Percentiles rank a stretch among this genome's conserved stretches.
phyloP scores from a whole-genome alignment of 2,888 invertebrate species.

The Drosophila nr. perissopoda region DNA sequence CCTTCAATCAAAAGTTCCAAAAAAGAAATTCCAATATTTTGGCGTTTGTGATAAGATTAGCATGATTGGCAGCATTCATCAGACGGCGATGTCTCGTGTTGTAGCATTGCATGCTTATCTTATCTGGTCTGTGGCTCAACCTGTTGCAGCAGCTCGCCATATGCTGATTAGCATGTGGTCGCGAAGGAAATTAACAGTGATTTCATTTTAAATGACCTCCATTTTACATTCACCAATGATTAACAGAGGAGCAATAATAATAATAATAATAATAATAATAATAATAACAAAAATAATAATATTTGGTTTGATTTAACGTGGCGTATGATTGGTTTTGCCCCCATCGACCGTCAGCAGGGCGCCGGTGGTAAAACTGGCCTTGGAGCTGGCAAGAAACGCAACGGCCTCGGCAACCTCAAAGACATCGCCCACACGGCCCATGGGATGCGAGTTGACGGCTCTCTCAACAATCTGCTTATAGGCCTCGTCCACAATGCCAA shows the following conservation, averaged over 20 bases:
- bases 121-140: constrained; percentile 1
- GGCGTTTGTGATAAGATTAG: constrained; percentile 15
- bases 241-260: not conserved
- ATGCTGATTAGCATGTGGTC: constrained; percentile 51
- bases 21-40: constrained; percentile 4
- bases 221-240: not conserved
- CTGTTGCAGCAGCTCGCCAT: constrained; percentile 26
- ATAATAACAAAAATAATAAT: not conserved
- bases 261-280: not conserved
- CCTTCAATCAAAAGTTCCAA: not conserved
- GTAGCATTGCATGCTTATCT: not conserved
- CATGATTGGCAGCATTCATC: not conserved
- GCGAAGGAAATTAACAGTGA: not conserved
- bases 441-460: constrained; percentile 93
- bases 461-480: constrained; percentile 92
- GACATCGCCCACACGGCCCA: constrained; percentile 92
- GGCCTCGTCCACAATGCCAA: constrained; percentile 90
- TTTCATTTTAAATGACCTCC: constrained; percentile 1
- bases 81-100: not conserved
- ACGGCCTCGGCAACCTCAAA: constrained; percentile 95
- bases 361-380: constrained; percentile 89
- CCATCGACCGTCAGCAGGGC: constrained; percentile 90
- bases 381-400: constrained; percentile 93
- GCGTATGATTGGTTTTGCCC: constrained; percentile 87
- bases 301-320: constrained; percentile 85